Evolutionary conservation across 2,888 invertebrate species (phyloP), one percentile per base, ranked within the genome.

Genomic region (Melangyna quadrimaculata): DNA sequence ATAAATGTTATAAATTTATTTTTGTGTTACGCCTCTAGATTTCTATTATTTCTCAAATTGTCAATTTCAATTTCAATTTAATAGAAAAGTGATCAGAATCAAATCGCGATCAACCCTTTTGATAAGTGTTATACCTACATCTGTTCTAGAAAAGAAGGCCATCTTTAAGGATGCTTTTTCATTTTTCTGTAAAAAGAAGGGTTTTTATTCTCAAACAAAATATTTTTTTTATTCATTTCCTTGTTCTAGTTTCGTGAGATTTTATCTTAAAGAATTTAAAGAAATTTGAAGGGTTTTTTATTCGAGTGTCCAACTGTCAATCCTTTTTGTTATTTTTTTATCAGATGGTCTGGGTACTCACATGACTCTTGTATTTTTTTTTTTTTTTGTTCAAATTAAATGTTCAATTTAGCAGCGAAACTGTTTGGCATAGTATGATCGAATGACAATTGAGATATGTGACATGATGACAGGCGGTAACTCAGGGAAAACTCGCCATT

Each of bases 221-320:
- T 17, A 35, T n/a, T 27, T 43, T 43, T 5, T 29, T 37, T 45
- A 14, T 6, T 1, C 1, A 51, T 43, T 48, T 48, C 48, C 45
- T 51, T 35, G 51, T 35, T 51, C 6, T 35, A 35, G 12, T 24
- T 67, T 67, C n/a, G 51, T 67, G 48, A 32, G 67, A 67, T 67
- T 37, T 51, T 48, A 51, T 51, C 48, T n/a, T n/a, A n/a, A n/a
- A 5, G 5, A 27, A 2, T 2, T 32, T 32, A 10, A 7, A 35
- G 19, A 48, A 22, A 19, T 35, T 35, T n/a, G 4, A 19, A 19
- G 43, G 1, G 22, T 35, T 35, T 48, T 51, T 7, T 5, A 3
- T 51, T 51, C 3, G n/a, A 51, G 48, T 35, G 48, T 67, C 67
- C 67, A 67, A 51, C 67, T 67, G 67, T 67, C 67, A 67, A 67